phyloP scores from a whole-genome alignment of 2,113 vertebrate species.

The Aptenodytes patagonicus region DNA sequence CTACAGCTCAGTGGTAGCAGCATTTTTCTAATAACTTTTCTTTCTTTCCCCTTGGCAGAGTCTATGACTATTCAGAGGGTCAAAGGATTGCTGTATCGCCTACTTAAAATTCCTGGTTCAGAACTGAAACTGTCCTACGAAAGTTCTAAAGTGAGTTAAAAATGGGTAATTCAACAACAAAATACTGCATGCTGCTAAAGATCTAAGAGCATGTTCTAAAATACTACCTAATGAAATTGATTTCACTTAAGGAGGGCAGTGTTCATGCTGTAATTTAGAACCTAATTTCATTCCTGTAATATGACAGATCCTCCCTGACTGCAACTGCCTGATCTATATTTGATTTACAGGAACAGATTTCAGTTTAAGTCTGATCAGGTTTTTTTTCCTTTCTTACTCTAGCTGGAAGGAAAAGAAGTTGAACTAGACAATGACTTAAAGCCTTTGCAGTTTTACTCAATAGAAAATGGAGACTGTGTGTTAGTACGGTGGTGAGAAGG shows the following conservation, averaged over 20 bases:
- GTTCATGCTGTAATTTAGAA: background rate
- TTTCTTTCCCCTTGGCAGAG: constrained; percentile 65
- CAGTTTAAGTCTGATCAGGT: background rate
- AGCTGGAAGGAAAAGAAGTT: constrained; percentile 88
- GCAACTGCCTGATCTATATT: background rate
- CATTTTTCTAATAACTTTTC: background rate
- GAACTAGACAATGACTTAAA: constrained; percentile 88
- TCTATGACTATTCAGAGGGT: constrained; percentile 93
- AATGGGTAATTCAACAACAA: background rate
- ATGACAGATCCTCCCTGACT: background rate
- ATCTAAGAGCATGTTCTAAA: background rate
- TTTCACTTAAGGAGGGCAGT: background rate
- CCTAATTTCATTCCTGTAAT: background rate
- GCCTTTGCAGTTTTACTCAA: constrained; percentile 88
- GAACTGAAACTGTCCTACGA: constrained; percentile 84
- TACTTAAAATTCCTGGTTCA: constrained; percentile 84
- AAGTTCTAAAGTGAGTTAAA: constrained; percentile 84
- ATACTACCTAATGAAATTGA: background rate
- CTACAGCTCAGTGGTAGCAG: constrained; percentile 20
- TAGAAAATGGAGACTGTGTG: constrained; percentile 88
- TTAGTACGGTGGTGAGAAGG: constrained; percentile 86
- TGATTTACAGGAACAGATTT: background rate
- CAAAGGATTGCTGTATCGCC: constrained; percentile 86
- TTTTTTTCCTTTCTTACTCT: background rate
- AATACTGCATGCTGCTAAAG: background rate